Conservation (phyloP, 1,140 invertebrate genomes). For the Lepidotrigona ventralis region DNA sequence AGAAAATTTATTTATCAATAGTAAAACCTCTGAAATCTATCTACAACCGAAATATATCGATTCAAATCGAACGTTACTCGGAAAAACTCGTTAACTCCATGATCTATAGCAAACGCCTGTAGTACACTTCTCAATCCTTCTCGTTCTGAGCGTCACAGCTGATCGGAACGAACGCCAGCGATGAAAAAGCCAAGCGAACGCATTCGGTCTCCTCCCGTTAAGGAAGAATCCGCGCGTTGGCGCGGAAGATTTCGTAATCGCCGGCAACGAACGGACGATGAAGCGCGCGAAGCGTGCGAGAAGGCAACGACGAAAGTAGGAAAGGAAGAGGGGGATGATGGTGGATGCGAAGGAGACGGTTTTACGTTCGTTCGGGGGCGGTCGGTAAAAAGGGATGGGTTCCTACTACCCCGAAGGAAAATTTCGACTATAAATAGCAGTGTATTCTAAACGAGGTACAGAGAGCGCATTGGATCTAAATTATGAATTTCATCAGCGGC, state of each 20-base stretch:
- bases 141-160: no score
- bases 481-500: constrained; percentile 81
- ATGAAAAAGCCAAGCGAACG: no score
- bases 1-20: no score
- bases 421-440: constrained; percentile 81
- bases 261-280: not conserved
- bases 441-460: constrained; percentile 81
- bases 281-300: no score
- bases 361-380: constrained; percentile 32
- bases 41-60: no score
- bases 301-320: not conserved
- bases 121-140: no score
- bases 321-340: not conserved
- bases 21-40: no score
- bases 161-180: no score
- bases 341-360: constrained; percentile 17
- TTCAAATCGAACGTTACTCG: no score
- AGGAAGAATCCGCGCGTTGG: not conserved
- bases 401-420: constrained; percentile 73
- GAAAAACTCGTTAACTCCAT: no score
- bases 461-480: constrained; percentile 81
- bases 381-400: constrained; percentile 27
- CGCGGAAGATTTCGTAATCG: not conserved
- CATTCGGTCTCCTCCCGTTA: constrained; percentile 21
- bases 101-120: no score